Evolutionary conservation across 2,113 vertebrate genomes (phyloP), one percentile per base, ranked within the genome.

Genomic region (Piprites chloris): DNA sequence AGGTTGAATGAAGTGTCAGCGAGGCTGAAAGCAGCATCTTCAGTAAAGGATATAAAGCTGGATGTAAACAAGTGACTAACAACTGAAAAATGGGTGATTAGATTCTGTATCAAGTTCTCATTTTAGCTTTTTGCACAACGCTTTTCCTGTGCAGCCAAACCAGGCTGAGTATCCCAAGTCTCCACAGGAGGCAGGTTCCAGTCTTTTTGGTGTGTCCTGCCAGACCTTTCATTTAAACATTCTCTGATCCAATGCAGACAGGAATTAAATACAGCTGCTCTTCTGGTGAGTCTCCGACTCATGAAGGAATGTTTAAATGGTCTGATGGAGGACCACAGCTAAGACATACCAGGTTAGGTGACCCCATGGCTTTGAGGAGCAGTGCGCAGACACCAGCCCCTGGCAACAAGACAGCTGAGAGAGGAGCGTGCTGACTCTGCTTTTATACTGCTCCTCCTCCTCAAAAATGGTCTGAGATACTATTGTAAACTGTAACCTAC

Each of bases 201-300:
- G 27, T 24, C 66, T 46, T 39, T 35, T 12, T 52, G 42, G 39
- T 30, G 39, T 55, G 55, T 80, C 84, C 89, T 89, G 62, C 78
- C 93, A 95, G 47, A 33, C 33, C 62, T 77, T 84, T 59, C 77
- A 42, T 67, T 91, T 85, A 91, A 91, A 76, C 22, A 7, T 85
- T 41, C 56, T 85, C 74, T 87, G 35, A 78, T 72, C 47, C 41
- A 52, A 2, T 9, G 32, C 33, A 87, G 84, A 56, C 49, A 81
- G 53, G 81, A 94, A 90, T 92, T 93, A 85, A 85, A 85, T 56
- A 41, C 85, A 90, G 74, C 84, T 89, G 87, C 53, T 90, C 58
- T 78, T 85, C 73, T 72, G 61, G 47, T 32, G 72, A 95, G 37
- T 14, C 56, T 59, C 55, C 42, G 42, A 26, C 69, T 89, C 80